Percentiles rank a stretch among this genome's conserved stretches.
Evolutionary conservation across 1,140 invertebrate genomes (phyloP).

Genomic region (Zaprionus taronus): DNA sequence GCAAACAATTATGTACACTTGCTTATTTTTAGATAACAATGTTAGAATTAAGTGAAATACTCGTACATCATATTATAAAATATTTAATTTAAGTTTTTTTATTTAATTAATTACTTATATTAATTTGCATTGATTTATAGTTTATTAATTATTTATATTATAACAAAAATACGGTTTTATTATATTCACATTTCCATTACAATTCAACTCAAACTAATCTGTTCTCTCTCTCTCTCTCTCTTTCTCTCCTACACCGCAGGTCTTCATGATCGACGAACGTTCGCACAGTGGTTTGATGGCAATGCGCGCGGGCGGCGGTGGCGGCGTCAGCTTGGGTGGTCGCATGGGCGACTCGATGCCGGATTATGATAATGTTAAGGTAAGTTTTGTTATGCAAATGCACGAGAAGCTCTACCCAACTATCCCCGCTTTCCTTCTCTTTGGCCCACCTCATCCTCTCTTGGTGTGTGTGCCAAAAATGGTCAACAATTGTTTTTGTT

Average conservation of each 20-base stretch:
- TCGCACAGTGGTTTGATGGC: slow-evolving; percentile 74
- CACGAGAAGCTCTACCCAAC: neutral
- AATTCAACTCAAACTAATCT: slow-evolving; percentile 1
- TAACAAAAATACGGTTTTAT: neutral
- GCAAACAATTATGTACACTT: too few relatives aligned
- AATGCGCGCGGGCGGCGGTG: slow-evolving; percentile 73
- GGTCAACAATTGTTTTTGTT: slow-evolving; percentile 53
- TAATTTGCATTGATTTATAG: too few relatives aligned
- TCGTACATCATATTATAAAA: too few relatives aligned
- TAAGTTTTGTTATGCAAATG: slow-evolving; percentile 83
- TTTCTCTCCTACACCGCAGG: slow-evolving; percentile 54
- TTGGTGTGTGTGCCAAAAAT: slow-evolving; percentile 22
- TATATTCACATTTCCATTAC: neutral
- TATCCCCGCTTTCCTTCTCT: neutral
- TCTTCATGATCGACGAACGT: slow-evolving; percentile 84
- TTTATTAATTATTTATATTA: neutral
- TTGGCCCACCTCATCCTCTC: neutral
- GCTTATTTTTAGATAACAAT: too few relatives aligned
- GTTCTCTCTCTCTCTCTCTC: neutral
- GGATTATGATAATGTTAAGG: slow-evolving; percentile 87
- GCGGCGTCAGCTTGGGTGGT: slow-evolving; percentile 65
- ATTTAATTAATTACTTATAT: too few relatives aligned
- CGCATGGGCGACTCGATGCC: slow-evolving; percentile 84
- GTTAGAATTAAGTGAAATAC: too few relatives aligned
- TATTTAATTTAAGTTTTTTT: too few relatives aligned